Evolutionary conservation across 2,797 vertebrate species (phyloP), one percentile per base, ranked within the genome.

Genomic region (Poecilia gillii): DNA sequence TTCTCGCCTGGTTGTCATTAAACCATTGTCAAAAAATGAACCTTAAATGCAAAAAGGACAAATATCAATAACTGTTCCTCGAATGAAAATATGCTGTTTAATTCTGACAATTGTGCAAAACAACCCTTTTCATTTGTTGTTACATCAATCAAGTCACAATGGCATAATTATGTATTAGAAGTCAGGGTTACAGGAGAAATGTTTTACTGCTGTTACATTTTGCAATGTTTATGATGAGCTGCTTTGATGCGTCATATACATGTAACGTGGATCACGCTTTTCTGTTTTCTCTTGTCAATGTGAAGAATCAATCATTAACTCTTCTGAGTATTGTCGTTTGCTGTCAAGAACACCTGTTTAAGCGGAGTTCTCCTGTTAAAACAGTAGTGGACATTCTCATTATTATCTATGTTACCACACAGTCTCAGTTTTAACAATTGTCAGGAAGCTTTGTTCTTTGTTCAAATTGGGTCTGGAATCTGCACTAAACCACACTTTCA

Each of bases 401-500:
- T 84, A 83, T 81, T 80, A 74, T 81, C 74, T 82, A 76, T 84
- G 73, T 78, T 77, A 80, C 72, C 82, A 75, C 77, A 73, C 59
- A 75, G 53, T 81, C 33, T 49, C 43, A 78, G 33, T 75, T 46
- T 78, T 85, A 55, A 78, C 72, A 78, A 33, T 64, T 91, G 74
- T 82, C 66, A 85, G 79, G 77, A 74, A 74, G 57, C 46, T 81
- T 72, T 77, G 73, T 46, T 41, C 72, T 46, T 23, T 75, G 76
- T 78, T 77, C 6, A 74, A 80, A 77, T 83, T 73, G 47, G 53
- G 82, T 57, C 74, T 84, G 83, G 73, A 88, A 81, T 57, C 75
- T 74, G 79, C 78, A 86, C 86, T 64, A 88, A 79, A 73, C 80
- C 49, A 80, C 33, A 83, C 85, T 93, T 94, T 90, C 76, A 94